Percentiles rank a stretch among this genome's conserved stretches.
phyloP scores from a whole-genome alignment of 2,888 invertebrate species.

The Trichopoda pennipes region DNA sequence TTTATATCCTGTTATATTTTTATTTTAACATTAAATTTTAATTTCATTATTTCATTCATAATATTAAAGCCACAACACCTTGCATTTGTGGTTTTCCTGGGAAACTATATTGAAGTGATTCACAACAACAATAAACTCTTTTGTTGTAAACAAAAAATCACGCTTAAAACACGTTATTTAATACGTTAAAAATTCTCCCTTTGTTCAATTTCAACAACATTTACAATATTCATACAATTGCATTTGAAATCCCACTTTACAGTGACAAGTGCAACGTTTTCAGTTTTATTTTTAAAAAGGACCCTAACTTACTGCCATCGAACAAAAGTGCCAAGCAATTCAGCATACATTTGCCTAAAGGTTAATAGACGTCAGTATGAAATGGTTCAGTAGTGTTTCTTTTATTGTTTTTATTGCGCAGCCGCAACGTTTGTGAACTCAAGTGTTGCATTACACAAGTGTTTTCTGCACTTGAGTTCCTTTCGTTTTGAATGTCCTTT shows the following conservation, averaged over 20 bases:
- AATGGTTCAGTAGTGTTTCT: slow-evolving; percentile 41
- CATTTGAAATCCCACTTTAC: slow-evolving; percentile 20
- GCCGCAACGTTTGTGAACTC: slow-evolving; percentile 68
- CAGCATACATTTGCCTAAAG: slow-evolving; percentile 41
- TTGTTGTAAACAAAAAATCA: slow-evolving; percentile 31
- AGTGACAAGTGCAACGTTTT: slow-evolving; percentile 51
- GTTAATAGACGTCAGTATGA: slow-evolving; percentile 54
- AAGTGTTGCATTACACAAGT: slow-evolving; percentile 71
- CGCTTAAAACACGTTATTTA: slow-evolving; percentile 61
- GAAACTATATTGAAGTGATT: slow-evolving; percentile 56
- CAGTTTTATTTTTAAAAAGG: slow-evolving; percentile 30
- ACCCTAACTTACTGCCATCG: slow-evolving; percentile 50
- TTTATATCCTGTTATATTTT: slow-evolving; percentile 44
- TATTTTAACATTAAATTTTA: slow-evolving; percentile 46
- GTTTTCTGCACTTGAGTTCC: slow-evolving; percentile 66
- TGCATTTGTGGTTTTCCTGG: slow-evolving; percentile 67
- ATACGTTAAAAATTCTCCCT: slow-evolving; percentile 43
- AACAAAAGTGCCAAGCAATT: slow-evolving; percentile 3
- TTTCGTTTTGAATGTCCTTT: slow-evolving; percentile 50
- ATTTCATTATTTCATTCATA: slow-evolving; percentile 2
- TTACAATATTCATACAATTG: slow-evolving; percentile 27
- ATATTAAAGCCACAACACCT: slow-evolving; percentile 44
- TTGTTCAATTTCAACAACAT: slow-evolving; percentile 12
- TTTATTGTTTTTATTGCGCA: slow-evolving; percentile 65
- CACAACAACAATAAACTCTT: background rate